Evolutionary conservation across 1,140 invertebrate species (phyloP).

Genomic region (Orchesella cincta): DNA sequence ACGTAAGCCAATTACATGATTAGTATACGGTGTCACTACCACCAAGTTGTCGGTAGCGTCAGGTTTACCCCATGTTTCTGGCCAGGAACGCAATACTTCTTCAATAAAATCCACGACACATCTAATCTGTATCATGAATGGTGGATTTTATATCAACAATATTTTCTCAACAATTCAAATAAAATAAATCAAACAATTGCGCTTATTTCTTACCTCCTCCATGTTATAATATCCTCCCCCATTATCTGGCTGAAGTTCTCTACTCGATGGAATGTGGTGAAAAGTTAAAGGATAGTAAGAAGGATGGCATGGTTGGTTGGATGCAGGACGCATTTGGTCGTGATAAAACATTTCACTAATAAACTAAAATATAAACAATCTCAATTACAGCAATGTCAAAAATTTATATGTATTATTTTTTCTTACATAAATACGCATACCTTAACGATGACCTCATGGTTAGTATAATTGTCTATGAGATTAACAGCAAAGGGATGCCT

Average conservation of each 20-base stretch:
- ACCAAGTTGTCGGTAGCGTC: neutral
- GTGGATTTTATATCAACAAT: neutral
- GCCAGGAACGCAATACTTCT: neutral
- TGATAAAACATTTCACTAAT: conserved; percentile 39
- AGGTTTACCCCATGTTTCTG: neutral
- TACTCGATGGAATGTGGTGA: neutral
- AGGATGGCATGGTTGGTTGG: conserved; percentile 13
- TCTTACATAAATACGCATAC: too few relatives aligned
- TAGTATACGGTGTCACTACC: conserved; percentile 3
- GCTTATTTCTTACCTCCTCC: neutral
- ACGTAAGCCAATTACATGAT: neutral
- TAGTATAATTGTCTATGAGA: conserved; percentile 3
- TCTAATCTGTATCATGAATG: neutral
- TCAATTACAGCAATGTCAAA: neutral
- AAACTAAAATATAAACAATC: conserved; percentile 35
- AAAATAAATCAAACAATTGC: neutral
- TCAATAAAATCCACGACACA: neutral
- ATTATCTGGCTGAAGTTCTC: neutral
- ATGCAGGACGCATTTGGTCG: conserved; percentile 17
- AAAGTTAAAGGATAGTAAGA: neutral
- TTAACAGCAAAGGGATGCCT: neutral
- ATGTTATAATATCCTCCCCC: conserved; percentile 11
- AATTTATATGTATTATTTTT: conserved; percentile 16
- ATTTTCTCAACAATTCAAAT: neutral
- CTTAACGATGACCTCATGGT: neutral